phyloP scores from a whole-genome alignment of 2,888 invertebrate species.

The Agrotis exclamationis region DNA sequence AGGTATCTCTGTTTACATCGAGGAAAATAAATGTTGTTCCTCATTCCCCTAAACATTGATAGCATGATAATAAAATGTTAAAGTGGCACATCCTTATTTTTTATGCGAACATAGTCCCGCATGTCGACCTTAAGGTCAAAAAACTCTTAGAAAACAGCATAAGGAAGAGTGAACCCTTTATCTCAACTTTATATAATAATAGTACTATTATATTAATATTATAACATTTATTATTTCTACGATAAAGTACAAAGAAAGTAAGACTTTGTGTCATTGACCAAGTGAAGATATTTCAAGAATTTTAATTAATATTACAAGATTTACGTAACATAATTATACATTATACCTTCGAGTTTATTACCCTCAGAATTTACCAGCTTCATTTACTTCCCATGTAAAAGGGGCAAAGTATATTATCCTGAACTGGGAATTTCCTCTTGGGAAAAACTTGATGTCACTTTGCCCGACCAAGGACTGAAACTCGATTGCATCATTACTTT shows the following conservation, averaged over 20 bases:
- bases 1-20: too few species aligned
- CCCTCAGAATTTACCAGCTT: not conserved
- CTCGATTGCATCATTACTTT: not conserved
- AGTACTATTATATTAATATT: slow-evolving; percentile 59
- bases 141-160: slow-evolving; percentile 69
- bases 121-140: slow-evolving; percentile 55
- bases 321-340: too few species aligned
- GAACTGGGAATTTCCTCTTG: not conserved
- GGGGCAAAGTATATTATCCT: not conserved
- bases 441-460: not conserved
- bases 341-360: too few species aligned
- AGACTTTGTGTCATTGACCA: slow-evolving; percentile 49
- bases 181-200: slow-evolving; percentile 68
- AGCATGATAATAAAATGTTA: too few species aligned
- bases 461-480: not conserved
- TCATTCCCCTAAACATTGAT: too few species aligned
- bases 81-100: slow-evolving; percentile 43
- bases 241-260: slow-evolving; percentile 44
- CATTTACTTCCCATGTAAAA: not conserved
- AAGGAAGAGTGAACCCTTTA: slow-evolving; percentile 68
- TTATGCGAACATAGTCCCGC: slow-evolving; percentile 51
- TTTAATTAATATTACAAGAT: not conserved
- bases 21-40: too few species aligned
- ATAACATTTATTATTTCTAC: slow-evolving; percentile 56
- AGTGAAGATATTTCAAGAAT: not conserved